A percentile compares a stretch with the other conserved stretches of the same genome.
These are phyloP conservation scores for Tinamus guttatus DNA, from an alignment of 2,113 vertebrate species.

Conservation along the genomic window DNA sequence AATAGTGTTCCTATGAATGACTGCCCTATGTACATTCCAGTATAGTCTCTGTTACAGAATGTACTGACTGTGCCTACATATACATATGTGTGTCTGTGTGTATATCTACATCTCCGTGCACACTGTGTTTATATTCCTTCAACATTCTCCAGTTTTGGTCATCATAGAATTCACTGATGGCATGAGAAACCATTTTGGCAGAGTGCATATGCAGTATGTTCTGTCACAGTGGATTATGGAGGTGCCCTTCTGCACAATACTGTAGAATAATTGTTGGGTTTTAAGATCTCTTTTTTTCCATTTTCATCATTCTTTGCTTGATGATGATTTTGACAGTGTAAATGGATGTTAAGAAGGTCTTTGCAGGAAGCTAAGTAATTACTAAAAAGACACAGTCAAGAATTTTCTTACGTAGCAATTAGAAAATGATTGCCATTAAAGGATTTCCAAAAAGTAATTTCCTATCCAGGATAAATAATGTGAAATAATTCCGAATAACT, in stretches of 20 bases:
- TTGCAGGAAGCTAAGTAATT: not conserved
- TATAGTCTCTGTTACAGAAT: not conserved
- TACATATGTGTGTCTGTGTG: not conserved
- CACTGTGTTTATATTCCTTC: not conserved
- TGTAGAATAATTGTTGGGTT: not conserved
- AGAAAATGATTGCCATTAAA: not conserved
- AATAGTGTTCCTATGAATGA: not conserved
- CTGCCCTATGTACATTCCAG: not conserved
- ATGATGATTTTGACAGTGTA: not conserved
- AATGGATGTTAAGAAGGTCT: not conserved
- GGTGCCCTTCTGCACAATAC: not conserved
- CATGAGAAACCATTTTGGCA: not conserved
- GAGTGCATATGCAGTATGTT: not conserved
- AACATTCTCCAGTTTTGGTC: not conserved
- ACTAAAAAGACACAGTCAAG: not conserved
- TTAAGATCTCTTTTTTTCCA: not conserved
- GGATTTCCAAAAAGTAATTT: not conserved
- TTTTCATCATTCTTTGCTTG: not conserved
- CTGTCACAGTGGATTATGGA: not conserved
- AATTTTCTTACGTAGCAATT: not conserved
- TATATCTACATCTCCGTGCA: rapidly evolving
- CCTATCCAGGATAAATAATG: not conserved
- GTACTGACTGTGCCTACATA: not conserved
- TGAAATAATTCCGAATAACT: not conserved
- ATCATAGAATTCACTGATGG: not conserved